A percentile compares a stretch with the other conserved stretches of the same genome.
Conservation (phyloP, 2,888 invertebrate species). For the Osedax frankpressi region DNA sequence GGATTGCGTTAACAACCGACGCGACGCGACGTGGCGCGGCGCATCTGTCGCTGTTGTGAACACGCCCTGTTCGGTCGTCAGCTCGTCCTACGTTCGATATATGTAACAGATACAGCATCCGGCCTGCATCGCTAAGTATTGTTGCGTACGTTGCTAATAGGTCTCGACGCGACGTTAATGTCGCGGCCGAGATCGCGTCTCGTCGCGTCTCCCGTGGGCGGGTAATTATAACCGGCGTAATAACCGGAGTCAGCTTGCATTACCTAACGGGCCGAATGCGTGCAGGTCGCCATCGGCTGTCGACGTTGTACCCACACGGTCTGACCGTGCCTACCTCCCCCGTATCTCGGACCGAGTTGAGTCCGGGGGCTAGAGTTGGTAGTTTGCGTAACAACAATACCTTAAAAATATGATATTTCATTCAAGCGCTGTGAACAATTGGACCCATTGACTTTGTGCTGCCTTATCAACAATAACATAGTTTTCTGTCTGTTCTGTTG, state of each 20-base stretch:
- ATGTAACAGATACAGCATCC: constrained; percentile 4
- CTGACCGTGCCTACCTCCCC: background rate
- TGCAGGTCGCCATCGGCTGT: background rate
- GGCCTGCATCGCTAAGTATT: constrained; percentile 9
- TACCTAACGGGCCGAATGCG: background rate
- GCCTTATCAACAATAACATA: background rate
- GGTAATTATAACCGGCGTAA: constrained; percentile 1
- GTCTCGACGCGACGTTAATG: constrained; percentile 4
- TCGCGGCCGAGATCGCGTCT: background rate
- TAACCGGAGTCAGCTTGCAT: constrained; percentile 3
- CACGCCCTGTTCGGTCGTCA: background rate
- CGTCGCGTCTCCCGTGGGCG: background rate
- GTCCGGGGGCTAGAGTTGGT: no score
- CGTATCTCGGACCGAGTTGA: no score
- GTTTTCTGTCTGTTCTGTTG: background rate
- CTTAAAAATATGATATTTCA: no score
- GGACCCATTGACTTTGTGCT: no score
- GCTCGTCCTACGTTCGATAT: background rate
- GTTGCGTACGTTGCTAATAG: constrained; percentile 6
- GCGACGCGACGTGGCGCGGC: background rate
- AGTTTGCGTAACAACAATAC: no score
- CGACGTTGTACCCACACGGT: background rate
- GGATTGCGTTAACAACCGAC: background rate
- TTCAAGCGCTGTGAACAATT: no score
- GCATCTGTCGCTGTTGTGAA: background rate